phyloP scores from a whole-genome alignment of 2,888 invertebrate species.

The Dynastes hyllus region DNA sequence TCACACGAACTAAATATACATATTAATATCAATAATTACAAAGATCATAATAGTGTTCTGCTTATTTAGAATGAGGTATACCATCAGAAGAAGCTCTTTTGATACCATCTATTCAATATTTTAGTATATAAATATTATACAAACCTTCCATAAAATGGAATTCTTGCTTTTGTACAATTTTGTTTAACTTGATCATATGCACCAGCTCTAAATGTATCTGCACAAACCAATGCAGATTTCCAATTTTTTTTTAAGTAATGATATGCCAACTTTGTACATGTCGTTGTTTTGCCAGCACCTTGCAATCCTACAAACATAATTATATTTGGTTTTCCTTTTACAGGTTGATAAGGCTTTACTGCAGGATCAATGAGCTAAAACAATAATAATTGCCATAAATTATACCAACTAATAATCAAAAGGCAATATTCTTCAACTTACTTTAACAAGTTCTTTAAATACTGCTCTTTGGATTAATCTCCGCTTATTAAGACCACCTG shows the following conservation, averaged over 20 bases:
- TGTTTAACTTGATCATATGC: constrained; percentile 99
- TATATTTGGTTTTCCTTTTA: constrained; percentile 95
- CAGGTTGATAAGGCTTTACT: constrained; percentile 96
- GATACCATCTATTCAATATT: not conserved
- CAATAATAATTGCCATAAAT: constrained; percentile 3
- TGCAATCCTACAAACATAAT: constrained; percentile 99
- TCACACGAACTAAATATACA: too few relatives aligned
- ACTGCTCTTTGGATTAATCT: constrained; percentile 99
- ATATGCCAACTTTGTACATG: constrained; percentile 99
- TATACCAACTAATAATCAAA: constrained; percentile 28
- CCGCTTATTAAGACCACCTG: constrained; percentile 97
- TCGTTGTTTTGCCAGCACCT: constrained; percentile 99
- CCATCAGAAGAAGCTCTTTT: not conserved
- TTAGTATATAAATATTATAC: constrained; percentile 15
- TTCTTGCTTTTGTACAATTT: constrained; percentile 98
- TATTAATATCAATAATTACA: too few relatives aligned
- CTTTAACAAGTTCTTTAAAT: constrained; percentile 97
- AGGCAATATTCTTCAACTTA: constrained; percentile 65
- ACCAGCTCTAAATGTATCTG: constrained; percentile 99
- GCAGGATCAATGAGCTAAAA: constrained; percentile 95
- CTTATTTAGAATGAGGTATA: too few relatives aligned
- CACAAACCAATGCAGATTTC: constrained; percentile 99
- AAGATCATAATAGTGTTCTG: too few relatives aligned
- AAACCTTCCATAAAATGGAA: constrained; percentile 98
- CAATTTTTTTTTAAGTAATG: constrained; percentile 99